Evolutionary conservation across 2,888 invertebrate genomes (phyloP), one percentile per base, ranked within the genome.

Genomic region (Xestia sexstrigata): DNA sequence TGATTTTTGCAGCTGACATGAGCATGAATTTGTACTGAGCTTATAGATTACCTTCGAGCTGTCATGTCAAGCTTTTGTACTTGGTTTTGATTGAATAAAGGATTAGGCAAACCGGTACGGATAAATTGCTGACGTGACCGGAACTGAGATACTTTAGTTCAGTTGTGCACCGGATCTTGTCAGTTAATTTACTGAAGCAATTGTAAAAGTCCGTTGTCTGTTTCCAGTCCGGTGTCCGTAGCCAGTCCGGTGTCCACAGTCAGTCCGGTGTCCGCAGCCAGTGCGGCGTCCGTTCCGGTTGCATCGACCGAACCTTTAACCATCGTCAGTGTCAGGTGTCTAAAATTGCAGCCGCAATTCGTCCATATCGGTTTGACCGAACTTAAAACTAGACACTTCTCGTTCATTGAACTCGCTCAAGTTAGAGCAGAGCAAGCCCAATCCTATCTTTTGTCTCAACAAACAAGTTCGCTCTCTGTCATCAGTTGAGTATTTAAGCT

Each of bases 1-100:
- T 73, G 75, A 77, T 87, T 85, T 84, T 85, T 77, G 66, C 74
- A 68, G 73, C 76, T 60, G 71, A 79, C 75, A 39, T 67, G 71
- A 78, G 47, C 39, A 65, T 86, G 67, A 81, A 82, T 84, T 74
- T 71, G 42, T 79, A 79, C 74, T 62, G 69, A 72, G 58, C 9
- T 74, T 39, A 70, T 17, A 79, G 73, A 74, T 78, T 77, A 76
- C 63, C 74, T 69, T 39, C 1, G 45, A 58, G 65, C 15, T 65
- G 73, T 68, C 26, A 70, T 71, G 47, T 35, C 26, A 47, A 67
- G 62, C n/a, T 49, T 68, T 30, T 58, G 8, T 3, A n/a, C 35
- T 63, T 42, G 49, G 17, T 58, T 78, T 23, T 58, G 47, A 66
- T 77, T 49, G 17, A 60, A 70, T 66, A 49, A 74, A 30, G 9